A percentile compares a stretch with the other conserved stretches of the same genome.
These are phyloP conservation scores for Bombus waltoni DNA, from an alignment of 1,140 invertebrate genomes.

Conservation along the genomic window DNA sequence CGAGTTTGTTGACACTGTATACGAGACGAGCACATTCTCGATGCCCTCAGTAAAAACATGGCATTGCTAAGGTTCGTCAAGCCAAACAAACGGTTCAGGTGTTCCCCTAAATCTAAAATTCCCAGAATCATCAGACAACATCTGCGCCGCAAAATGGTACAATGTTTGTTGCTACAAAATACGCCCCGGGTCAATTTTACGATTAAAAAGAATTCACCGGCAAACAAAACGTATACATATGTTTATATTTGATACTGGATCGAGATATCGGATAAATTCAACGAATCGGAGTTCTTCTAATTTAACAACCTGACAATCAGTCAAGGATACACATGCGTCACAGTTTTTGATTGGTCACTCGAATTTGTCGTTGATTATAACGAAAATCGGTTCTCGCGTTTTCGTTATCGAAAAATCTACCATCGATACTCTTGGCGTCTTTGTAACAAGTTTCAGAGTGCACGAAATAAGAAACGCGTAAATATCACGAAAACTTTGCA, in stretches of 20 bases:
- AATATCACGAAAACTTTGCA: background rate
- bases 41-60: constrained; percentile 29
- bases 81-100: constrained; percentile 39
- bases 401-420: too few relatives aligned
- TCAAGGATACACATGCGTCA: background rate
- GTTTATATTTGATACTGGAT: background rate
- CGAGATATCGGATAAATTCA: background rate
- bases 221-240: background rate
- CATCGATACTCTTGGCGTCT: background rate
- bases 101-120: constrained; percentile 14
- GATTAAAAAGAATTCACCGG: background rate
- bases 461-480: background rate
- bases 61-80: background rate
- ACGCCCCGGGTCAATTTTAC: background rate
- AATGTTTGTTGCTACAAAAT: background rate
- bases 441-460: too few relatives aligned
- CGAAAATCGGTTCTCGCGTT: background rate
- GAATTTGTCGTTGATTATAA: background rate
- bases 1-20: constrained; percentile 46
- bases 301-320: background rate
- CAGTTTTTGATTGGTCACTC: background rate
- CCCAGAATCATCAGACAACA: constrained; percentile 9
- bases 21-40: background rate
- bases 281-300: background rate
- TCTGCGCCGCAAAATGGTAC: background rate